Evolutionary conservation across 2,888 invertebrate genomes (phyloP), one percentile per base, ranked within the genome.

Genomic region (Cerastis rubricosa): DNA sequence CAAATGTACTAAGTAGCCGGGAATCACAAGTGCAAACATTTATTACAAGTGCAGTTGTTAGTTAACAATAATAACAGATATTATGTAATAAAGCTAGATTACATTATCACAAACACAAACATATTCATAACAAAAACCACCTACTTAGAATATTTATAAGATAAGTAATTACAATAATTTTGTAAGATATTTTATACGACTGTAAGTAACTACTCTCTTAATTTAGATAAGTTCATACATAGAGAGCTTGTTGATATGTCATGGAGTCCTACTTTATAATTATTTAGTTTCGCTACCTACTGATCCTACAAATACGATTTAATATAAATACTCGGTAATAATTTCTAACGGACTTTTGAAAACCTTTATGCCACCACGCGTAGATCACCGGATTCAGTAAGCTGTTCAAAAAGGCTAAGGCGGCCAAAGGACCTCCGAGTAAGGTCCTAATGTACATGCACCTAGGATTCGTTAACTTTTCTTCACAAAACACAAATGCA

Each of bases 351-450:
- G 95, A 96, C 72, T 91, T 95, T 86, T 97, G 95, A 86, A 98
- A 98, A 0, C 97, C 97, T 90, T 97, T 97, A 90, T 98, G 97
- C 98, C 98, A 98, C 97, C 97, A 98, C 0, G 97, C 97, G 88
- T 98, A 98, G 84, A 98, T 97, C 43, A 98, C 90, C 0, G 98
- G 98, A 90, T 98, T 97, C 0, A 98, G 88, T 66, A 97, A 89
- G 85, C 97, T 97, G 87, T 97, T 98, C 0, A 96, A 87, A 84
- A 97, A 97, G 1, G 97, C 97, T 66, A 98, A 90, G 45, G 97
- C 96, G 0, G 97, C 97, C 63, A 97, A 89, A 0, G 97, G 97
- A 67, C 97, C 97, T 0, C 97, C 97, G 0, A 97, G 94, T 57
- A 97, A 92, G 35, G 95, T 91, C 25, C 95, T 94, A 49, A 97